Conservation (phyloP, 2,888 invertebrate genomes). For the Temnothorax ravouxi region DNA sequence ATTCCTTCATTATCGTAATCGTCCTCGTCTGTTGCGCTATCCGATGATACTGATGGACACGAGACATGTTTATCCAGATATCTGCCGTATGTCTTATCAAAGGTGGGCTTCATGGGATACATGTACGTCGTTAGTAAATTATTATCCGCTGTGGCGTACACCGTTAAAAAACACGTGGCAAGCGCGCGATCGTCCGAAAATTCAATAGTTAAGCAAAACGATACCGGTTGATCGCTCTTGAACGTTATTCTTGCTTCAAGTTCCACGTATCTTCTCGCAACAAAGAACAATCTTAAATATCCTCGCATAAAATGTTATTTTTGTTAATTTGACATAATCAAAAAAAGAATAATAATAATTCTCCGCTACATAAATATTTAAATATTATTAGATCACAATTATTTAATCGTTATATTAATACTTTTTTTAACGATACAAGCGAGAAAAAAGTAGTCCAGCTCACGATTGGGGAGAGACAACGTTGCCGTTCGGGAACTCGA, state of each 20-base stretch:
- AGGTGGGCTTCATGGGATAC: constrained; percentile 41
- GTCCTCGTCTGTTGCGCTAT: constrained; percentile 1
- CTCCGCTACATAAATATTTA: not conserved
- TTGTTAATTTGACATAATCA: not conserved
- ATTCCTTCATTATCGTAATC: constrained; percentile 16
- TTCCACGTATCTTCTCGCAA: constrained; percentile 49
- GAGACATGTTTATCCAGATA: constrained; percentile 7
- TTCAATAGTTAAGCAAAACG: constrained; percentile 69
- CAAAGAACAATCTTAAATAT: not conserved
- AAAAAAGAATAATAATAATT: not conserved
- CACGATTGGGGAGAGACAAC: constrained; percentile 48
- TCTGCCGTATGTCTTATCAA: not conserved
- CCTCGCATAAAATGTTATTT: not conserved
- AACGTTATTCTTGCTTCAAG: constrained; percentile 61
- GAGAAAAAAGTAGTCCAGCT: constrained; percentile 33
- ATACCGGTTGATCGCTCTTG: constrained; percentile 67
- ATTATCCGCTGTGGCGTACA: constrained; percentile 81
- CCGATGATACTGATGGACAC: not conserved
- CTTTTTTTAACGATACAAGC: not conserved
- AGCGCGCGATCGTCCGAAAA: constrained; percentile 69
- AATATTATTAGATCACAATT: not conserved
- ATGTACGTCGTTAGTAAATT: constrained; percentile 82
- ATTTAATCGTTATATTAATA: not conserved
- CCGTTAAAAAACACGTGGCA: constrained; percentile 57
- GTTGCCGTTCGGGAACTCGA: constrained; percentile 69